Evolutionary conservation across 2,797 vertebrate species (phyloP), one percentile per base, ranked within the genome.

Genomic region (Gambusia yucatana): DNA sequence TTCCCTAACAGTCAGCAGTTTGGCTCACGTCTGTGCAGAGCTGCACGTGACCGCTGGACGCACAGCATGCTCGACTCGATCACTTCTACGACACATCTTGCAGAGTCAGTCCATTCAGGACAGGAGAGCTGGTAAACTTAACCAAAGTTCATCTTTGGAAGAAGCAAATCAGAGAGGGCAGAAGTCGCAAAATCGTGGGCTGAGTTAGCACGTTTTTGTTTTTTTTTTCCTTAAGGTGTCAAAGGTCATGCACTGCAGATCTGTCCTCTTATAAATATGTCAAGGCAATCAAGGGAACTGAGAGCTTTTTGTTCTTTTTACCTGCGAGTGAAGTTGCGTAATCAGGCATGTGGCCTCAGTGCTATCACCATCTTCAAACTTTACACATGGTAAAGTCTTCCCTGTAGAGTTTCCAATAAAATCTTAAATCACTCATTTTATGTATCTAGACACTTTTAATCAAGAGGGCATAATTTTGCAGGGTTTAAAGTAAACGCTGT

Each of bases 1-100:
- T 95, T 95, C 90, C 93, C 80, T 85, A 6, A 77, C 72, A 89
- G 89, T 96, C 95, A 96, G 94, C 95, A 94, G 79, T 82, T 79
- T 84, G 41, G 1, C 47, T 46, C 48, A 43, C n/a, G 48, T 36
- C 13, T 8, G 33, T 14, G 41, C 17, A 28, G 14, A 2, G 3
- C 30, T 25, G 61, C 79, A 83, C 78, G 43, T 79, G 78, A 86
- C 70, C 41, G 22, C 11, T 0, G 0, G 33, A 75, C 13, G n/a
- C 72, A 39, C 36, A 72, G 65, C 17, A 6, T 76, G 86, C 82
- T 39, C 84, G 76, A 52, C 82, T 80, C 59, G 1, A 36, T 70
- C n/a, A 0, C 33, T 6, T 14, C 33, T 14, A 6, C 17, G 22
- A 9, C 9, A 22, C 6, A 25, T 9, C 48, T 14, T 77, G 77